Percentiles rank a stretch among this genome's conserved stretches.
Evolutionary conservation across 2,888 invertebrate genomes (phyloP).

Genomic region (Cheilosia vulpina): DNA sequence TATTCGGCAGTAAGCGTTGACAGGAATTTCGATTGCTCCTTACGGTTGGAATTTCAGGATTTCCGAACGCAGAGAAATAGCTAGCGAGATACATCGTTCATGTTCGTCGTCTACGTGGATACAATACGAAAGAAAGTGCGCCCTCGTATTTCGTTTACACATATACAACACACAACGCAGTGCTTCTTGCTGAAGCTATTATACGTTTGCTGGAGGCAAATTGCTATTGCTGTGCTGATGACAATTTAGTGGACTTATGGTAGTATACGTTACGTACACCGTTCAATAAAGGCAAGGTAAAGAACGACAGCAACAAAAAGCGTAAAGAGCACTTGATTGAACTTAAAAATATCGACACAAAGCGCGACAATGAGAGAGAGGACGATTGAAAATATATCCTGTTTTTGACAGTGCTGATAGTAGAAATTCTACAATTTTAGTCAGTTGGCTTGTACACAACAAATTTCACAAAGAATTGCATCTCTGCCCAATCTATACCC

Average conservation of each 20-base stretch:
- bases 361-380: too few relatives aligned
- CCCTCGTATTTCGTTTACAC: constrained; percentile 15
- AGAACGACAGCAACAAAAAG: neutral
- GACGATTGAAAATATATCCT: constrained; percentile 39
- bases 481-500: too few relatives aligned
- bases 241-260: constrained; percentile 53
- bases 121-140: constrained; percentile 35
- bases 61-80: constrained; percentile 19
- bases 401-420: constrained; percentile 34
- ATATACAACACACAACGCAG: neutral
- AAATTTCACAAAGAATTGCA: too few relatives aligned
- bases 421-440: too few relatives aligned
- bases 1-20: constrained; percentile 35
- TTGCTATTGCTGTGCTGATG: constrained; percentile 40
- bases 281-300: neutral
- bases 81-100: constrained; percentile 22
- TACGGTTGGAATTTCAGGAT: constrained; percentile 52
- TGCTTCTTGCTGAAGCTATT: neutral
- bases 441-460: too few relatives aligned
- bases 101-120: constrained; percentile 28
- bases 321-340: constrained; percentile 50
- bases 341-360: constrained; percentile 46
- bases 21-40: constrained; percentile 59
- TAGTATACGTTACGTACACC: constrained; percentile 15
- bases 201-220: constrained; percentile 6